These are phyloP conservation scores for Lithophane ornitopus DNA, from an alignment of 2,888 invertebrate genomes.

Conservation along the genomic window DNA sequence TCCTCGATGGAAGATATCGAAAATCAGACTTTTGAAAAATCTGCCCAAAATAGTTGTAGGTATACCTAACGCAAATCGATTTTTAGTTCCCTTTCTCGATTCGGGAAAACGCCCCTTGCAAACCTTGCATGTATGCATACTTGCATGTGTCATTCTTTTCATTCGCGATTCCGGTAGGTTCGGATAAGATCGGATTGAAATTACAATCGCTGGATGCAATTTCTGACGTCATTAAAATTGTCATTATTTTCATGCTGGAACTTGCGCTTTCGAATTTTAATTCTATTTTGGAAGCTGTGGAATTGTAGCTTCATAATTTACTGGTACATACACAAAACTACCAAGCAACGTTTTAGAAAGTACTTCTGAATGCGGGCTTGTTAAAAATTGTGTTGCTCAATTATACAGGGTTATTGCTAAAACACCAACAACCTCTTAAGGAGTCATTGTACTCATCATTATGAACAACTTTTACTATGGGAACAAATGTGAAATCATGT, in stretches of 20 bases:
- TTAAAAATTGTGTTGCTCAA: not conserved
- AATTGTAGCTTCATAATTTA: not conserved
- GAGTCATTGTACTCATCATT: too few species aligned
- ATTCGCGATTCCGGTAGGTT: not conserved
- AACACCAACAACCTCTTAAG: too few species aligned
- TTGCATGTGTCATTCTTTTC: slow-evolving; percentile 7
- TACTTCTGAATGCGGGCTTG: not conserved
- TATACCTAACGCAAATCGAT: slow-evolving; percentile 18
- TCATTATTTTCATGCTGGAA: not conserved
- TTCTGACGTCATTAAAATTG: slow-evolving; percentile 15
- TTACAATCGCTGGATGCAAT: not conserved
- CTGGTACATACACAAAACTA: not conserved
- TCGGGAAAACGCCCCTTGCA: slow-evolving; percentile 4
- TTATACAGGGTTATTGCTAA: too few species aligned
- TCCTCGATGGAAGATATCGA: not conserved
- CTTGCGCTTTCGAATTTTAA: not conserved
- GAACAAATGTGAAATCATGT: too few species aligned
- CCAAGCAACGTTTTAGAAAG: slow-evolving; percentile 4
- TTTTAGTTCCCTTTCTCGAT: slow-evolving; percentile 3
- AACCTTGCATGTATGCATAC: slow-evolving; percentile 10
- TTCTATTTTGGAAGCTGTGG: not conserved
- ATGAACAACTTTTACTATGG: too few species aligned
- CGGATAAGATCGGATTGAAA: not conserved
- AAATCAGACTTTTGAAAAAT: not conserved
- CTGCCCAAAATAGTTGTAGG: not conserved